These are phyloP conservation scores for Artibeus jamaicensis DNA, from an alignment of 2,797 vertebrate species.

Conservation along the genomic window DNA sequence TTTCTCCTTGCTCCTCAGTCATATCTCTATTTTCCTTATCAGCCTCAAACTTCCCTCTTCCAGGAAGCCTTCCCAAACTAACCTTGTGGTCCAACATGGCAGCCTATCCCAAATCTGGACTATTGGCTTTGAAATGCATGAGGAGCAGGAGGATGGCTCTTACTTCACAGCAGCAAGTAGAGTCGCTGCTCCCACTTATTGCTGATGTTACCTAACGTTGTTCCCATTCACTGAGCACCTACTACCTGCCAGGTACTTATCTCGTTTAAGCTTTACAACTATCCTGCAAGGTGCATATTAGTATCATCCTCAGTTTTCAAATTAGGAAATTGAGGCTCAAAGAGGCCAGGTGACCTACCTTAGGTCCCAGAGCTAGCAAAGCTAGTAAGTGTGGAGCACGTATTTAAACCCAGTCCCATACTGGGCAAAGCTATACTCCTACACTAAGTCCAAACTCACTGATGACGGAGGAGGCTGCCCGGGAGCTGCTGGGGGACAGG, in stretches of 20 bases:
- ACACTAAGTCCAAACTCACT: neutral
- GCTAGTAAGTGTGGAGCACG: neutral
- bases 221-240: neutral
- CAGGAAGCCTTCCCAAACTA: slow-evolving; percentile 31
- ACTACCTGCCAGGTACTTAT: neutral
- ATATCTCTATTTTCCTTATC: neutral
- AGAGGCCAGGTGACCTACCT: neutral
- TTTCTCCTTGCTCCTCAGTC: neutral
- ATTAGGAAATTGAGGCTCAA: neutral
- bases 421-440: neutral
- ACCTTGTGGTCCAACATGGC: neutral
- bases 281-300: neutral
- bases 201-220: neutral
- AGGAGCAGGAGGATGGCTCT: neutral
- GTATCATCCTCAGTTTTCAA: neutral
- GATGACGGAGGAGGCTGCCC: neutral
- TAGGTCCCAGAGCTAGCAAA: neutral
- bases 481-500: neutral
- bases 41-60: slow-evolving; percentile 1
- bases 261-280: neutral
- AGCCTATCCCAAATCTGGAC: neutral
- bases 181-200: neutral
- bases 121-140: neutral
- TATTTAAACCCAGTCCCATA: neutral
- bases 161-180: neutral